These are phyloP conservation scores for Luscinia megarhynchos DNA, from an alignment of 2,797 vertebrate genomes.

Conservation along the genomic window DNA sequence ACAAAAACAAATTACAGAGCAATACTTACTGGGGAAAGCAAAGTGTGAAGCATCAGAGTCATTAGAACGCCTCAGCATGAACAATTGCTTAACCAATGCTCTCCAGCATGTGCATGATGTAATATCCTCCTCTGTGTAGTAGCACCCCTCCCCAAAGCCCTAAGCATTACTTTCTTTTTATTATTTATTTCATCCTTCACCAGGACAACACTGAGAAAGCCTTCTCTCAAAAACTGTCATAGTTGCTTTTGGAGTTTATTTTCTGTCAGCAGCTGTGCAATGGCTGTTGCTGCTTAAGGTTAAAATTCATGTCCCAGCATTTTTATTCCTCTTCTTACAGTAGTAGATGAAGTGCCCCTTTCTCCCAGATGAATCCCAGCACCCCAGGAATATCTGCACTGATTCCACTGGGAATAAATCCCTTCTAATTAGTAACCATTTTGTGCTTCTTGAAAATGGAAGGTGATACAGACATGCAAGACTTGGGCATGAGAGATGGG, in stretches of 20 bases:
- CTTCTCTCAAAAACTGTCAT: too few species aligned
- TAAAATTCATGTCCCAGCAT: not conserved
- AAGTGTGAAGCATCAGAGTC: too few species aligned
- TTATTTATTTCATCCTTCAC: too few species aligned
- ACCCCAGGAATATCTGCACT: not conserved
- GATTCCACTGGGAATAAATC: not conserved
- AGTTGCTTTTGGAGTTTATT: not conserved
- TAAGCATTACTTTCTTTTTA: too few species aligned
- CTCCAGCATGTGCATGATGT: too few species aligned
- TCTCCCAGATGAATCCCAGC: not conserved
- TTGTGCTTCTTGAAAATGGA: not conserved
- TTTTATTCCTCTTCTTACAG: not conserved
- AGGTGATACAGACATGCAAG: not conserved
- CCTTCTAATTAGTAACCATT: not conserved
- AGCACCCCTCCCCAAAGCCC: too few species aligned
- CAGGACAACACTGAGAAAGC: too few species aligned
- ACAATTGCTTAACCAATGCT: too few species aligned
- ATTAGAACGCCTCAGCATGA: too few species aligned
- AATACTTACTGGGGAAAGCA: too few species aligned
- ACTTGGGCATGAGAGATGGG: not conserved
- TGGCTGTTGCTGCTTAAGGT: not conserved
- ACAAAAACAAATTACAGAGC: too few species aligned
- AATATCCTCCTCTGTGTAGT: too few species aligned
- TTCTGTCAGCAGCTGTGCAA: not conserved
- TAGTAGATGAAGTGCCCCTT: not conserved